Evolutionary conservation across 2,888 invertebrate genomes (phyloP).

Genomic region (Ganaspis brasiliensis): DNA sequence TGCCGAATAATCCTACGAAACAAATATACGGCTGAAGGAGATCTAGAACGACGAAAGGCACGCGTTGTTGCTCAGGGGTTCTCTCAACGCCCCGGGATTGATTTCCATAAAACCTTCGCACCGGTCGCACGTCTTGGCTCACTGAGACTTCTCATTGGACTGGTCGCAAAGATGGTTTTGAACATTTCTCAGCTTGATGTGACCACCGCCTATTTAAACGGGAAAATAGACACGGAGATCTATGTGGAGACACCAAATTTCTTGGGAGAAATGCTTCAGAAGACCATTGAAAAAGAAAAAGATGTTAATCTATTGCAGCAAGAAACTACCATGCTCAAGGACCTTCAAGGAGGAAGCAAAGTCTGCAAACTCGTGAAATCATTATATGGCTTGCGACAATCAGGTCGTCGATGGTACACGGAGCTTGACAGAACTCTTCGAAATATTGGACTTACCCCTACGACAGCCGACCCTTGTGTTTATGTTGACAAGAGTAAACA

Average conservation of each 20-base stretch:
- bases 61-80: slow-evolving; percentile 59
- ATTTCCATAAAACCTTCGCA: slow-evolving; percentile 56
- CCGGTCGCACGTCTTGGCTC: slow-evolving; percentile 56
- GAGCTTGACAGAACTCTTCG: background rate
- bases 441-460: slow-evolving; percentile 2
- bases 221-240: slow-evolving; percentile 53
- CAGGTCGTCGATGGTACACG: slow-evolving; percentile 31
- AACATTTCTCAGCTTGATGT: slow-evolving; percentile 60
- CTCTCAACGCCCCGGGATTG: slow-evolving; percentile 55
- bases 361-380: slow-evolving; percentile 46
- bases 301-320: background rate
- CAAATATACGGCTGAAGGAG: slow-evolving; percentile 51
- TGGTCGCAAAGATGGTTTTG: slow-evolving; percentile 55
- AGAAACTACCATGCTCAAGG: slow-evolving; percentile 5
- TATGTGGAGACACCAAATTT: slow-evolving; percentile 32
- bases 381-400: too few species aligned
- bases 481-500: slow-evolving; percentile 30
- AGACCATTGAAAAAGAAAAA: slow-evolving; percentile 31
- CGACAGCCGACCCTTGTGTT: slow-evolving; percentile 19
- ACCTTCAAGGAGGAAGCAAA: slow-evolving; percentile 33
- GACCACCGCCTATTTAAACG: slow-evolving; percentile 62
- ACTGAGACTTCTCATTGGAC: slow-evolving; percentile 49
- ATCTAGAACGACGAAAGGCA: slow-evolving; percentile 56
- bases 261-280: slow-evolving; percentile 21
- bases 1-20: slow-evolving; percentile 51